A percentile compares a stretch with the other conserved stretches of the same genome.
phyloP scores from a whole-genome alignment of 2,888 invertebrate species.

The Vanessa cardui region DNA sequence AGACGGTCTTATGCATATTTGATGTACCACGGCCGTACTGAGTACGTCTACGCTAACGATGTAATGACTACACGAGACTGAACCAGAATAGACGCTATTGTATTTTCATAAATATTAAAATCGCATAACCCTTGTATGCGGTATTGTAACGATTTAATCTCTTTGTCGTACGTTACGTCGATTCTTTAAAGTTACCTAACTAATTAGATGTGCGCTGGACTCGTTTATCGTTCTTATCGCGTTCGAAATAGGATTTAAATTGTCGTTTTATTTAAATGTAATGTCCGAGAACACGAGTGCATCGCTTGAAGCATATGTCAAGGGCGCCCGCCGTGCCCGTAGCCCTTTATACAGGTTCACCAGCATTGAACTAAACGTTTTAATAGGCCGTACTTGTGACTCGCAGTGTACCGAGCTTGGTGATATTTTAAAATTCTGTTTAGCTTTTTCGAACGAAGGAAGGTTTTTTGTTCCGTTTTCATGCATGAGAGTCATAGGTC shows the following conservation, averaged over 20 bases:
- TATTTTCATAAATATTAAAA: constrained; percentile 38
- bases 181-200: constrained; percentile 44
- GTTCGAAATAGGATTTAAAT: constrained; percentile 40
- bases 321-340: constrained; percentile 54
- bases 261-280: constrained; percentile 37
- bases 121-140: constrained; percentile 29
- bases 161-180: constrained; percentile 42
- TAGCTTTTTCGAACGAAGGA: constrained; percentile 15
- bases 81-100: constrained; percentile 32
- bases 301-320: constrained; percentile 58
- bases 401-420: constrained; percentile 34
- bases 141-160: constrained; percentile 37
- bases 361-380: constrained; percentile 37
- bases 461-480: constrained; percentile 2
- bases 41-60: constrained; percentile 29
- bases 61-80: constrained; percentile 25
- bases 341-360: constrained; percentile 29
- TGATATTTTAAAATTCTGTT: constrained; percentile 34
- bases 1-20: constrained; percentile 66
- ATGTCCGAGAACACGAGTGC: constrained; percentile 38
- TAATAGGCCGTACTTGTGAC: constrained; percentile 36
- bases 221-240: constrained; percentile 46
- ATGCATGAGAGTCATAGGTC: neutral
- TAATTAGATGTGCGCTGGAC: constrained; percentile 42
- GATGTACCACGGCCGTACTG: constrained; percentile 43